Conservation (phyloP, 2,797 vertebrate species). For the Microchirus variegatus region DNA sequence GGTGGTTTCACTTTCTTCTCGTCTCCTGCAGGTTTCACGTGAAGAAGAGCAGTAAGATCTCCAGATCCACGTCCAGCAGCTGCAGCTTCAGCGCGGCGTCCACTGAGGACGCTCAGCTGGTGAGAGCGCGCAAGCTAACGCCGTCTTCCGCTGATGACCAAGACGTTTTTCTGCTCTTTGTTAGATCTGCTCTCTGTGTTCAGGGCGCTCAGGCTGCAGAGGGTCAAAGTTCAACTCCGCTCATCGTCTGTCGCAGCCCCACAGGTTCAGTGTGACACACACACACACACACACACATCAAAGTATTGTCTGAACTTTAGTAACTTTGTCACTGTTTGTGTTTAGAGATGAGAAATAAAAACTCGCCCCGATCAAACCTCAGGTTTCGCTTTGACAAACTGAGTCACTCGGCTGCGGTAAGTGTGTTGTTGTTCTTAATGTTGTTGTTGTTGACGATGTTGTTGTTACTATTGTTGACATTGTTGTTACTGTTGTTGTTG, state of each 20-base stretch:
- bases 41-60: slow-evolving; percentile 87
- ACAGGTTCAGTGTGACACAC: slow-evolving; percentile 79
- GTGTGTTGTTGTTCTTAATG: too few species aligned
- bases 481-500: too few species aligned
- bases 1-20: background rate
- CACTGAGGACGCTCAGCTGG: slow-evolving; percentile 41
- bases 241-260: slow-evolving; percentile 90
- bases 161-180: too few species aligned
- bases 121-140: slow-evolving; percentile 61
- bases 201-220: slow-evolving; percentile 75
- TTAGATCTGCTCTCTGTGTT: too few species aligned
- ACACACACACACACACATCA: background rate
- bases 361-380: slow-evolving; percentile 91
- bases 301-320: too few species aligned
- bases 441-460: too few species aligned
- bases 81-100: slow-evolving; percentile 85
- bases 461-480: too few species aligned
- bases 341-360: slow-evolving; percentile 88
- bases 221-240: slow-evolving; percentile 78
- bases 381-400: slow-evolving; percentile 95
- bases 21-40: slow-evolving; percentile 76
- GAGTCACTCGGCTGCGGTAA: slow-evolving; percentile 85
- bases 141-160: too few species aligned
- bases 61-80: slow-evolving; percentile 91
- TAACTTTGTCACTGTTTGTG: too few species aligned